Evolutionary conservation across 2,888 invertebrate species (phyloP).

Genomic region (Petrophora chlorosata): DNA sequence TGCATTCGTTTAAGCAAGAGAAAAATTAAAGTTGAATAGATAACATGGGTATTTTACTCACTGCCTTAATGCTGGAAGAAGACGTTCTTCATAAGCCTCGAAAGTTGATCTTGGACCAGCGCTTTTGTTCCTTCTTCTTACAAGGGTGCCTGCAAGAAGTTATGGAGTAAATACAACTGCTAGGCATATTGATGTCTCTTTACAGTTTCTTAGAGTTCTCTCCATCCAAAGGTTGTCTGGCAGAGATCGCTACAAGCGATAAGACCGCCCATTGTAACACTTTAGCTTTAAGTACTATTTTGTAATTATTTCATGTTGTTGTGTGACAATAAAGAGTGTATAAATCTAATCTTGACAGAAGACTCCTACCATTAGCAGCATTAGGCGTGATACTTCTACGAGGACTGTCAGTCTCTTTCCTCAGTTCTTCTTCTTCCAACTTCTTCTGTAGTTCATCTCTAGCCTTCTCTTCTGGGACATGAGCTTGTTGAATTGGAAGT

Average conservation of each 20-base stretch:
- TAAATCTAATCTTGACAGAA: not conserved
- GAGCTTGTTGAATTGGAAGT: conserved; percentile 3
- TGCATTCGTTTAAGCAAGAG: no score
- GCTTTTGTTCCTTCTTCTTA: conserved; percentile 86
- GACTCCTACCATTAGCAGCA: conserved; percentile 66
- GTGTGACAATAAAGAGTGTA: not conserved
- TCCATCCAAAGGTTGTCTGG: no score
- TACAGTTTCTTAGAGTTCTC: no score
- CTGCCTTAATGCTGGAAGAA: conserved; percentile 93
- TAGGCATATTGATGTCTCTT: not conserved
- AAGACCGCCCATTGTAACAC: no score
- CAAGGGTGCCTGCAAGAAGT: conserved; percentile 73
- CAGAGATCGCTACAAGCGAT: no score
- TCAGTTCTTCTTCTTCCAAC: conserved; percentile 67
- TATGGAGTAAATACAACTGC: not conserved
- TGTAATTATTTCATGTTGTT: no score
- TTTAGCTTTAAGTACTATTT: no score
- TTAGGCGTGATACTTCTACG: conserved; percentile 76
- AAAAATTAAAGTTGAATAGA: no score
- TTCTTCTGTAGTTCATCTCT: conserved; percentile 54
- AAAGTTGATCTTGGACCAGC: conserved; percentile 88
- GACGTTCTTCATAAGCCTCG: conserved; percentile 94
- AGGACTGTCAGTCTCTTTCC: conserved; percentile 74
- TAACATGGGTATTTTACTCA: no score
- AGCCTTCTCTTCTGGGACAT: conserved; percentile 40